These are phyloP conservation scores for Drosophila pullipes DNA, from an alignment of 2,888 invertebrate genomes.

Conservation along the genomic window DNA sequence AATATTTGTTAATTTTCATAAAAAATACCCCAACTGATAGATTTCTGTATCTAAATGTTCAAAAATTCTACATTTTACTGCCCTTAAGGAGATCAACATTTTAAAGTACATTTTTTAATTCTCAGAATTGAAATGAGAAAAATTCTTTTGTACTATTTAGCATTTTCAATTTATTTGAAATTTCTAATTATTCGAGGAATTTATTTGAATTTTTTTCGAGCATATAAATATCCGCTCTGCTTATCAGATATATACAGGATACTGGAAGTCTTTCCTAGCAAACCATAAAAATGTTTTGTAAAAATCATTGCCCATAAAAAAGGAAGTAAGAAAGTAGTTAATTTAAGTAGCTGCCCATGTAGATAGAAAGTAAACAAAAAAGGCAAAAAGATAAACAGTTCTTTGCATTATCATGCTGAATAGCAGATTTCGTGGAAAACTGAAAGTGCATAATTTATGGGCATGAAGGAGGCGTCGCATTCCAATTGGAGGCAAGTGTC, in stretches of 20 bases:
- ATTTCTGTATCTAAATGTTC: neutral
- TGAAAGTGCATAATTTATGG: constrained; percentile 54
- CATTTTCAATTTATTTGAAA: neutral
- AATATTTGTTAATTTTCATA: neutral
- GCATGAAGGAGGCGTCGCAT: constrained; percentile 20
- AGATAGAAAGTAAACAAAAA: constrained; percentile 37
- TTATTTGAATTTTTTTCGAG: neutral
- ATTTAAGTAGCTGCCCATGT: neutral
- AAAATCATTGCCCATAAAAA: constrained; percentile 1
- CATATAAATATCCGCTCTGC: neutral
- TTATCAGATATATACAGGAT: neutral
- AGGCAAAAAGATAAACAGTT: constrained; percentile 18
- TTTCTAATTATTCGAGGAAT: neutral
- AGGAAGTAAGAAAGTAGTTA: neutral
- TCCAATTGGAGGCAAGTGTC: constrained; percentile 11
- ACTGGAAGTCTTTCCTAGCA: neutral
- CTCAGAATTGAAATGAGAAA: neutral
- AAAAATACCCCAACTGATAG: neutral
- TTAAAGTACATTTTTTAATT: neutral
- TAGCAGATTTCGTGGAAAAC: constrained; percentile 30
- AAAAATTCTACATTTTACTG: neutral
- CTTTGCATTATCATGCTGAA: constrained; percentile 57
- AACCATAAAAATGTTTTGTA: neutral
- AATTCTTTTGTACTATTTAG: neutral
- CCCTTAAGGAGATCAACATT: neutral